Evolutionary conservation across 2,888 invertebrate genomes (phyloP).

Genomic region (Acanthoscelides obtectus): DNA sequence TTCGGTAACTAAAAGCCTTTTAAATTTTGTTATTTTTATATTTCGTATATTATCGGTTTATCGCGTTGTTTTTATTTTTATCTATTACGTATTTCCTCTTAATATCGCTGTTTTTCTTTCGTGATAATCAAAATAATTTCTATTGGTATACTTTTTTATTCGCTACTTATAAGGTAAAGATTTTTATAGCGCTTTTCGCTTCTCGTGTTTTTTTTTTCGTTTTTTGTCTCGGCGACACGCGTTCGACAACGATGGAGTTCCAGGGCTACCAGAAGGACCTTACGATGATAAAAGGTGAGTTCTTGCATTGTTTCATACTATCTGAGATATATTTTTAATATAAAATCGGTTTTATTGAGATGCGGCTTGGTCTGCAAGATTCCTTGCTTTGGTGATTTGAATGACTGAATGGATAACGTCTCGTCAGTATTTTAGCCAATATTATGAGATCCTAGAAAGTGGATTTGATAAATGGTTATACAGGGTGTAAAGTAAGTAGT

Average conservation of each 20-base stretch:
- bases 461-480: too few relatives aligned
- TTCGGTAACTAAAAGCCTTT: background rate
- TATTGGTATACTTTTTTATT: too few relatives aligned
- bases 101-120: background rate
- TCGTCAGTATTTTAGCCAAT: too few relatives aligned
- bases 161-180: too few relatives aligned
- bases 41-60: background rate
- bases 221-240: background rate
- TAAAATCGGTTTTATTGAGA: too few relatives aligned
- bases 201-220: too few relatives aligned
- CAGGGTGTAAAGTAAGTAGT: too few relatives aligned
- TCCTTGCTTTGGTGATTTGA: too few relatives aligned
- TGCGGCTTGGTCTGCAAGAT: too few relatives aligned
- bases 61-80: background rate
- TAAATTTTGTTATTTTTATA: background rate
- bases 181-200: too few relatives aligned
- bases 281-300: background rate
- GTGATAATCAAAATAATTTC: background rate
- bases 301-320: background rate
- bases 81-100: background rate
- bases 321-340: background rate
- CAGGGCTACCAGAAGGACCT: background rate
- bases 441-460: too few relatives aligned
- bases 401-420: too few relatives aligned
- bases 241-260: background rate